Percentiles rank a stretch among this genome's conserved stretches.
phyloP scores from a whole-genome alignment of 2,888 invertebrate genomes.

The Drosophila kuntzei region DNA sequence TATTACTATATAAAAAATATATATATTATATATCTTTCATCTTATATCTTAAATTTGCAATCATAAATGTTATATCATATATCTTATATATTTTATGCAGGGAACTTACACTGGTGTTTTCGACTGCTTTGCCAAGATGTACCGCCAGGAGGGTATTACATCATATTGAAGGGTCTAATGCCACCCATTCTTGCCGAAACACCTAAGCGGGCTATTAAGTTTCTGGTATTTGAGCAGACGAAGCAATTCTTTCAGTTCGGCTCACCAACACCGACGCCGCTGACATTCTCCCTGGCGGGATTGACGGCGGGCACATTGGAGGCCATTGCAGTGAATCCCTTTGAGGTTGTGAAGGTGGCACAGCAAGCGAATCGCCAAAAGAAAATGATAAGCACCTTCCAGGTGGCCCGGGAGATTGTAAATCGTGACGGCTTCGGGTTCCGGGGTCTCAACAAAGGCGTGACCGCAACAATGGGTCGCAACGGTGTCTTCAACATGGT shows the following conservation, averaged over 20 bases:
- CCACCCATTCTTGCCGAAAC: constrained; percentile 98
- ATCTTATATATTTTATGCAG: constrained; percentile 55
- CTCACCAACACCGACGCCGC: constrained; percentile 90
- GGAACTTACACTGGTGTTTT: constrained; percentile 91
- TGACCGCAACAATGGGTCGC: constrained; percentile 94
- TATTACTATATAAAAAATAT: too few species aligned
- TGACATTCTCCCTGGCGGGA: constrained; percentile 96
- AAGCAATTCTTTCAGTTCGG: constrained; percentile 94
- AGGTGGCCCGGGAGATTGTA: constrained; percentile 92
- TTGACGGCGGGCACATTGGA: constrained; percentile 96
- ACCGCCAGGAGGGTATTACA: constrained; percentile 91
- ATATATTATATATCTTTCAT: too few species aligned
- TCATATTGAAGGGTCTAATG: constrained; percentile 97
- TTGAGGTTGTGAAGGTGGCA: constrained; percentile 98
- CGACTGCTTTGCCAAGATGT: constrained; percentile 96
- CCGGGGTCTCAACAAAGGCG: constrained; percentile 93
- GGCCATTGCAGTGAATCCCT: constrained; percentile 95
- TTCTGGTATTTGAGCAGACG: constrained; percentile 97
- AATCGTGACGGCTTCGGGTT: constrained; percentile 91
- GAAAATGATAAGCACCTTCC: constrained; percentile 90
- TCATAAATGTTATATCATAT: too few species aligned
- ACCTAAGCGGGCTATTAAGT: constrained; percentile 97
- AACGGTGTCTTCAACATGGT: constrained; percentile 97
- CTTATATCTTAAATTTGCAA: too few species aligned
- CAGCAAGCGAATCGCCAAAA: constrained; percentile 90